These are phyloP conservation scores for Nothobranchius kuhntae DNA, from an alignment of 2,113 vertebrate genomes.

Conservation along the genomic window DNA sequence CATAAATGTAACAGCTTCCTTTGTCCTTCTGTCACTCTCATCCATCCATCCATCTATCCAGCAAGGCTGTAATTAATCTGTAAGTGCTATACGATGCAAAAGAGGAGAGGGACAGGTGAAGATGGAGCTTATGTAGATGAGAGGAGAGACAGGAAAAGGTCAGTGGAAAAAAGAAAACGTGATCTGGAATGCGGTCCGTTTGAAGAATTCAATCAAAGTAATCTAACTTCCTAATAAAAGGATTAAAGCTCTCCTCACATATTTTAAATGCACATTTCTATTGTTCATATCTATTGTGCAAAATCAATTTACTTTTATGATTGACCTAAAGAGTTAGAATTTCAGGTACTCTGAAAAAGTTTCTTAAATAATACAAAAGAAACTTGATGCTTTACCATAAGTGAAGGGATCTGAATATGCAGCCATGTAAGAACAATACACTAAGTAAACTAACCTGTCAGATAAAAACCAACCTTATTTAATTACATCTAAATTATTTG, in stretches of 20 bases:
- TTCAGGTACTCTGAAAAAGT: neutral
- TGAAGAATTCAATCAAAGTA: slow-evolving; percentile 21
- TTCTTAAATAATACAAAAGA: neutral
- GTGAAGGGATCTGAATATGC: no score
- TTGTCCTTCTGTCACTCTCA: slow-evolving; percentile 43
- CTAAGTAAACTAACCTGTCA: no score
- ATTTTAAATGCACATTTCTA: neutral
- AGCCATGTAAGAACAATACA: no score
- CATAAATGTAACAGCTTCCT: slow-evolving; percentile 58
- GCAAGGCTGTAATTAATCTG: slow-evolving; percentile 57
- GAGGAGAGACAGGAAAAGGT: slow-evolving; percentile 43
- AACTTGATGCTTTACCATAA: neutral
- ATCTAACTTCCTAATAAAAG: neutral
- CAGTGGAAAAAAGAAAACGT: slow-evolving; percentile 19
- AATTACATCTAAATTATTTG: no score
- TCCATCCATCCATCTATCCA: slow-evolving; percentile 26
- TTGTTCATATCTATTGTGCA: neutral
- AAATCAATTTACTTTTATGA: no score
- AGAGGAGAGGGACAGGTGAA: slow-evolving; percentile 12
- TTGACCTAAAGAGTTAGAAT: neutral
- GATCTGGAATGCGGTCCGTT: slow-evolving; percentile 6
- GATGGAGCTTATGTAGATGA: slow-evolving; percentile 25
- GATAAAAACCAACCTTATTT: no score
- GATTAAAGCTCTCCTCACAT: neutral
- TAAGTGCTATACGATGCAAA: slow-evolving; percentile 41